Evolutionary conservation across 2,888 invertebrate genomes (phyloP), one percentile per base, ranked within the genome.

Genomic region (Mactromeris polynyma): DNA sequence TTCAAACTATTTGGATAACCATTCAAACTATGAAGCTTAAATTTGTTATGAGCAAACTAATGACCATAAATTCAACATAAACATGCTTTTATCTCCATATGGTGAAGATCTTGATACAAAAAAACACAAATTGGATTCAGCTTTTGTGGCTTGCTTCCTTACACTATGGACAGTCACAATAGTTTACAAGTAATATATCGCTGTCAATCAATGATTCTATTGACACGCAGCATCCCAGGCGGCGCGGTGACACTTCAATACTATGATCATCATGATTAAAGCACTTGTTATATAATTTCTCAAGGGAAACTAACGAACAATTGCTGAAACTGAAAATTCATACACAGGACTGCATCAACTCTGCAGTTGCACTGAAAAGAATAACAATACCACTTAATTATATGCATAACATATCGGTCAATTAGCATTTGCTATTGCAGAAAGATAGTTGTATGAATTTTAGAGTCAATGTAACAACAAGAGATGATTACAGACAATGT

Each of bases 141-240:
- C 73, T 73, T 73, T 58, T 33, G 14, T 73, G 36, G 73, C 17
- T 33, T 33, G 73, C 19, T 73, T 33, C 73, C 73, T 36, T 36
- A 73, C 33, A 11, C 73, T 33, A 33, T 73, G 73, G 14, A 33
- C 11, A 33, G 19, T 33, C 11, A 73, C 36, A 73, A 73, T 73
- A 36, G 36, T 73, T 33, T 33, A 73, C 73, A 73, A 73, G 36
- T 33, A 73, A 73, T 73, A 33, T 33, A 73, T 73, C 7, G 73
- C 73, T 84, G 84, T 84, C 84, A 84, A 84, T 84, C 84, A 84
- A 84, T 84, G 78, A 54, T 14, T 51, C 11, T 78, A 83, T 83
- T 83, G 83, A 83, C 83, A 83, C 33, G 19, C 26, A 2, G 17
- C 73, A n/a, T 54, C 54, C 84, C 78, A 26, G 84, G 38, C n/a